Base-by-base conservation (phyloP, 2,888 invertebrate genomes). In the Crossocerus cetratus region DNA sequence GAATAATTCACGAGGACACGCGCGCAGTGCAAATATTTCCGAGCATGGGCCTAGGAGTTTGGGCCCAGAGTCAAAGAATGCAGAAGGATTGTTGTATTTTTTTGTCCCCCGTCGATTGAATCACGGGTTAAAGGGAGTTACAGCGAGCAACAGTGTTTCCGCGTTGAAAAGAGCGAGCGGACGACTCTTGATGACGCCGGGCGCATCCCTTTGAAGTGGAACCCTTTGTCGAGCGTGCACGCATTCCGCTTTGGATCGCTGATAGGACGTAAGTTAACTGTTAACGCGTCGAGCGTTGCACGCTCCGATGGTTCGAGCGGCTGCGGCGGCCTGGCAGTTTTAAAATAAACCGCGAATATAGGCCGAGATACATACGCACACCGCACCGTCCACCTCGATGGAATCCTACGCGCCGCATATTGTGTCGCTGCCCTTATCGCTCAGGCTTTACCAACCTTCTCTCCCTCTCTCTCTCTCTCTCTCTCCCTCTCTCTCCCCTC, bases 321-420 rank as follows among this genome's bases (percentile, higher is more conserved):
- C 32, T 45, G 32, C 43, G 67, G 56, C 62, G 18, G 44, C 60
- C 69, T 53, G 60, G 43, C 54, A 60, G 73, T 78, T 80, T 80
- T 82, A 84, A 85, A 85, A 85, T 85, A 85, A 82, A 74, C 75
- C 70, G 71, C 72, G 78, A 81, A 85, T 85, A 85, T 84, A 84
- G 85, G 85, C 76, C 84, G 82, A 32, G 32, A 32, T 32, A 32
- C 32, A 32, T 32, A 32, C 32, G 32, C 32, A 32, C 32, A 32
- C 54, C 64, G 69, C 69, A 74, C 63, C 73, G 72, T 83, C 77
- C 73, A 83, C 78, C 77, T 77, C 65, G 70, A 23, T 75, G 82
- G 78, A 83, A 83, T 78, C 78, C 78, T 74, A 83, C 58, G 74
- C 74, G 65, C 57, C 76, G 80, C 72, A 74, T 77, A 75, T 74